phyloP scores from a whole-genome alignment of 2,797 vertebrate genomes.

The Clarias laeviceps region DNA sequence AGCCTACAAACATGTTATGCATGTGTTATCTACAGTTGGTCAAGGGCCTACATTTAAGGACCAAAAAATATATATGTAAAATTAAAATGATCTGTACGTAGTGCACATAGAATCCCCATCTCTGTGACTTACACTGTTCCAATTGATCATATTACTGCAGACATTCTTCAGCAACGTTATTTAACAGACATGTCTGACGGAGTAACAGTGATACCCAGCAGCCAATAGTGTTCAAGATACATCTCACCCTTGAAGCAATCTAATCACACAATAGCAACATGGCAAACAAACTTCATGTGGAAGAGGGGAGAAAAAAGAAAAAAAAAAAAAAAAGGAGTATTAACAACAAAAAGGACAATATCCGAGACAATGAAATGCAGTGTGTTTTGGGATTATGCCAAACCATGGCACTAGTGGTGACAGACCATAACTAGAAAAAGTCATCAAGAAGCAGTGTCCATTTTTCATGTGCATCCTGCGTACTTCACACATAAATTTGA shows the following conservation, averaged over 20 bases:
- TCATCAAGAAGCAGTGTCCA: neutral
- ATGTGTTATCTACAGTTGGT: neutral
- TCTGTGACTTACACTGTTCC: no score
- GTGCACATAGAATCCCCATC: neutral
- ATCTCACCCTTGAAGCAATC: neutral
- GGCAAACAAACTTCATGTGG: neutral
- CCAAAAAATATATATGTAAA: neutral
- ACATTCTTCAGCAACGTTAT: neutral
- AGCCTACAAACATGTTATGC: neutral
- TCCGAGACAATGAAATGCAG: neutral
- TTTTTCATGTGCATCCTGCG: no score
- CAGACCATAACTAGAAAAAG: neutral
- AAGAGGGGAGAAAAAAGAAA: no score
- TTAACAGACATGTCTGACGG: neutral
- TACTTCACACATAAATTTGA: no score
- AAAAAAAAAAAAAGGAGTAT: no score
- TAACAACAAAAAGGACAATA: neutral
- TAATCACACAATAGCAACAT: neutral
- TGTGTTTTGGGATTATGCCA: neutral
- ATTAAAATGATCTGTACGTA: neutral
- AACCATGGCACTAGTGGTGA: neutral
- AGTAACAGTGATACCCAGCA: neutral
- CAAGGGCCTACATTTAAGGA: neutral
- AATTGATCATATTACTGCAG: neutral
- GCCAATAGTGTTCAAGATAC: neutral